Conservation (phyloP, 2,888 invertebrate genomes). For the Aphodius granarius region DNA sequence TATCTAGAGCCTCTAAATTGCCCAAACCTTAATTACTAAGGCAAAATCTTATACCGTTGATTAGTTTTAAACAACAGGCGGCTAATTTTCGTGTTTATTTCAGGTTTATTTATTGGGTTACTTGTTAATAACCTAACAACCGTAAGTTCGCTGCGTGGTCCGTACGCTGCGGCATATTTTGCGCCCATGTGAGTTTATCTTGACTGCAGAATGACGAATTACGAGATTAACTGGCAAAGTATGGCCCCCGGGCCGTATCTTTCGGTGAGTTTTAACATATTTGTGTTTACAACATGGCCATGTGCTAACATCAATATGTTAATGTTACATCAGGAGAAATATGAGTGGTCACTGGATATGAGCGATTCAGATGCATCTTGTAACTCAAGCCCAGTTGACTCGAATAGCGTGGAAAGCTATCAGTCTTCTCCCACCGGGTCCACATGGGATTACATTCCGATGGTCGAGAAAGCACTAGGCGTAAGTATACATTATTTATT, state of each 20-base stretch:
- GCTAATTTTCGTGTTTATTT: constrained; percentile 10
- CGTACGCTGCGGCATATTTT: not conserved
- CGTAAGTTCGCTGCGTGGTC: constrained; percentile 1
- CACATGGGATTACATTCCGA: not conserved
- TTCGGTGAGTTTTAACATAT: not conserved
- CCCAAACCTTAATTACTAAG: not conserved
- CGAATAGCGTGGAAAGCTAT: not conserved
- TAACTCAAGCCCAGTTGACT: not conserved
- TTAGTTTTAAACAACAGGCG: not conserved
- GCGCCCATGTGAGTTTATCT: not conserved
- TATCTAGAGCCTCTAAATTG: not conserved
- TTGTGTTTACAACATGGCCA: not conserved
- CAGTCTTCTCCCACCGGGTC: not conserved
- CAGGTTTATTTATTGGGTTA: constrained; percentile 11
- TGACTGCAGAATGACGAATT: not conserved
- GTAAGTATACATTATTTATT: not conserved
- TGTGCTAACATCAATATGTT: not conserved
- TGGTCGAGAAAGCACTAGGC: not conserved
- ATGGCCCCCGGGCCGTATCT: constrained; percentile 55
- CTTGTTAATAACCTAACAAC: not conserved
- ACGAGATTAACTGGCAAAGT: not conserved
- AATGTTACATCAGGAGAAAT: not conserved
- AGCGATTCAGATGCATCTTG: not conserved
- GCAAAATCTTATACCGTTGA: not conserved
- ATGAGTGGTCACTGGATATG: not conserved